phyloP scores from a whole-genome alignment of 2,888 invertebrate genomes.

The Drosophila recens region DNA sequence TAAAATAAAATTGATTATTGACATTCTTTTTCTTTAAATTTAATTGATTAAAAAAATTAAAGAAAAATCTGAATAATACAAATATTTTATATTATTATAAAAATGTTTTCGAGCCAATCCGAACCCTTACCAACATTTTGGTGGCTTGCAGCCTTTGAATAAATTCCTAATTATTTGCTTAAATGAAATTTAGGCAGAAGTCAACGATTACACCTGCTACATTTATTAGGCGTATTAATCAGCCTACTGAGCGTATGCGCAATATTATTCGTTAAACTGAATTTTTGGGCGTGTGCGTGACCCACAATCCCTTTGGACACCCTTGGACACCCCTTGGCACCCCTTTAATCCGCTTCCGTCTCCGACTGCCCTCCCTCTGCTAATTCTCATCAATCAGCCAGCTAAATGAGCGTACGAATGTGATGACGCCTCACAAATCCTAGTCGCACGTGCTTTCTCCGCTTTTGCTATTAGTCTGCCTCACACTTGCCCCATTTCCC shows the following conservation, averaged over 20 bases:
- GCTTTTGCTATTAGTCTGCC: slow-evolving; percentile 22
- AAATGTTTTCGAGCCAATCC: no score
- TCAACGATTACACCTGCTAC: slow-evolving; percentile 20
- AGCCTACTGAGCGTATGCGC: slow-evolving; percentile 38
- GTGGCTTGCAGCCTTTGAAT: no score
- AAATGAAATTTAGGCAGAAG: neutral
- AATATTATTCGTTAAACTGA: slow-evolving; percentile 37
- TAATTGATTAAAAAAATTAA: no score
- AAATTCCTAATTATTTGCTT: neutral
- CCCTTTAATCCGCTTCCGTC: neutral
- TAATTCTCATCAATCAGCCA: slow-evolving; percentile 62
- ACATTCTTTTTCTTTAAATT: no score
- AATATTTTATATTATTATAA: no score
- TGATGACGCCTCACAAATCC: slow-evolving; percentile 66
- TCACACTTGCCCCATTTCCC: neutral
- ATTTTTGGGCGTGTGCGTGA: slow-evolving; percentile 32
- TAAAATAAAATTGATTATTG: no score
- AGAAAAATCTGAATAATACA: no score
- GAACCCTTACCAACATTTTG: no score
- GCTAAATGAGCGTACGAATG: slow-evolving; percentile 60
- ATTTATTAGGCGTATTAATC: slow-evolving; percentile 19
- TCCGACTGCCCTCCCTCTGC: neutral
- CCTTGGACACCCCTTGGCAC: neutral
- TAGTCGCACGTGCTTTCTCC: slow-evolving; percentile 63
- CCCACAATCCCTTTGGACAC: slow-evolving; percentile 2